A percentile compares a stretch with the other conserved stretches of the same genome.
Conservation (phyloP, 1,140 invertebrate species). For the Drosophila tristis region DNA sequence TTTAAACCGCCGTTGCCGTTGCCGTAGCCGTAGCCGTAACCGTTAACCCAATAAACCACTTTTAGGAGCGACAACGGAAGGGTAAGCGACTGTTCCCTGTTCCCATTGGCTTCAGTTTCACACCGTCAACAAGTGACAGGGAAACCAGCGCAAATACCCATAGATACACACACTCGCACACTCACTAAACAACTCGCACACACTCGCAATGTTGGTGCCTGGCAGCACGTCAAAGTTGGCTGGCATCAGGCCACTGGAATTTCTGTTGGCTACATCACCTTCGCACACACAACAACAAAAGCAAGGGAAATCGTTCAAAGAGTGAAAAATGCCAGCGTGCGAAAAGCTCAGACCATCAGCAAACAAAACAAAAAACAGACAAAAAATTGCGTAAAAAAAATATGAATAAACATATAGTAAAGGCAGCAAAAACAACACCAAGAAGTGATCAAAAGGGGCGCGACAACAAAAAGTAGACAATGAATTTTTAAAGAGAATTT, state of each 20-base stretch:
- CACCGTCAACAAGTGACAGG: conserved; percentile 76
- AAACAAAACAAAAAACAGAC: conserved; percentile 30
- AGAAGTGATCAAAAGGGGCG: conserved; percentile 17
- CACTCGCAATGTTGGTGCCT: conserved; percentile 9
- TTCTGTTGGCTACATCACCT: conserved; percentile 25
- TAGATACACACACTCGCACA: conserved; percentile 12
- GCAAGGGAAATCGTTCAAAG: conserved; percentile 28
- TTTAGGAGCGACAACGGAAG: conserved; percentile 51
- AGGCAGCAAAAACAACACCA: not conserved
- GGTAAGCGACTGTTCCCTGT: conserved; percentile 34
- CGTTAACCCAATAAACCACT: conserved; percentile 78
- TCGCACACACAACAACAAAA: conserved; percentile 18
- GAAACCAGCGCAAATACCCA: conserved; percentile 48
- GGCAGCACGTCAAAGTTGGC: conserved; percentile 66
- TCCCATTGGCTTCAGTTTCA: conserved; percentile 72
- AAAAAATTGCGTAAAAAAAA: not conserved
- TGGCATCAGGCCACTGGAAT: conserved; percentile 76
- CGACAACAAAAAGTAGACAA: conserved; percentile 52
- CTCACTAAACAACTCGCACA: not conserved
- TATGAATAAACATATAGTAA: conserved; percentile 16
- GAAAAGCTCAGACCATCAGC: conserved; percentile 9
- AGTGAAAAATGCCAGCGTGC: conserved; percentile 42
- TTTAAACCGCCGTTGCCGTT: conserved; percentile 33
- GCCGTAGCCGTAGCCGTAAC: conserved; percentile 10
- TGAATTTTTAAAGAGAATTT: conserved; percentile 70